phyloP scores from a whole-genome alignment of 2,113 vertebrate genomes.

The Lipotes vexillifer region DNA sequence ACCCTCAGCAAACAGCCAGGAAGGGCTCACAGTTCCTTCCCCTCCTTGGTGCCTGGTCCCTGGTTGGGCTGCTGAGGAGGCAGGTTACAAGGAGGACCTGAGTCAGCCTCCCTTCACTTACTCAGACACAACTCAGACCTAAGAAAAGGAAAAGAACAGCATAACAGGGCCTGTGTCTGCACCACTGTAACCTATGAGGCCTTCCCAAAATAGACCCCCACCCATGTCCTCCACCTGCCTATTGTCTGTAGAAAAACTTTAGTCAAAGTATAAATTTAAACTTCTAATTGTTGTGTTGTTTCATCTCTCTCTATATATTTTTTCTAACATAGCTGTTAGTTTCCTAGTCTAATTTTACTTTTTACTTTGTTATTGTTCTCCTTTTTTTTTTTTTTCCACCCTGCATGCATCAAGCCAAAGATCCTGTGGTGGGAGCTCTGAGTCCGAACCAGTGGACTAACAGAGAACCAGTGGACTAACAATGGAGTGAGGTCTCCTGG shows the following conservation, averaged over 20 bases:
- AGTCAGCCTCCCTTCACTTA: neutral
- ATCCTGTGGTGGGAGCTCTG: too few relatives aligned
- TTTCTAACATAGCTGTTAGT: too few relatives aligned
- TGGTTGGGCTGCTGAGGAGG: neutral
- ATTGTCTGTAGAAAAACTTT: neutral
- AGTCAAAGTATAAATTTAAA: neutral
- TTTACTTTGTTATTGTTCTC: too few relatives aligned
- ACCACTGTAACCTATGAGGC: neutral
- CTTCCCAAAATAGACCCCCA: neutral
- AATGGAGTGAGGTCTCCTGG: too few relatives aligned
- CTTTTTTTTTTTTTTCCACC: too few relatives aligned
- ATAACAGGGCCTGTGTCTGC: rapidly evolving
- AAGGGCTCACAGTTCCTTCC: neutral
- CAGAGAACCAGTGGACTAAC: too few relatives aligned
- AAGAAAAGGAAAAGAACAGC: neutral
- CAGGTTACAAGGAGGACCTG: rapidly evolving
- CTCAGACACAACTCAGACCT: neutral
- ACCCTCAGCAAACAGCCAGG: neutral
- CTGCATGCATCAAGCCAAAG: too few relatives aligned
- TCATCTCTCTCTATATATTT: too few relatives aligned
- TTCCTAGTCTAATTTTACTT: too few relatives aligned
- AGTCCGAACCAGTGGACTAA: too few relatives aligned
- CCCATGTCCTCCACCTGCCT: neutral
- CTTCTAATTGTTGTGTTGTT: too few relatives aligned
- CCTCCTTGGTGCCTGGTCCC: neutral